phyloP scores from a whole-genome alignment of 2,888 invertebrate genomes.

The Coremacera marginata region DNA sequence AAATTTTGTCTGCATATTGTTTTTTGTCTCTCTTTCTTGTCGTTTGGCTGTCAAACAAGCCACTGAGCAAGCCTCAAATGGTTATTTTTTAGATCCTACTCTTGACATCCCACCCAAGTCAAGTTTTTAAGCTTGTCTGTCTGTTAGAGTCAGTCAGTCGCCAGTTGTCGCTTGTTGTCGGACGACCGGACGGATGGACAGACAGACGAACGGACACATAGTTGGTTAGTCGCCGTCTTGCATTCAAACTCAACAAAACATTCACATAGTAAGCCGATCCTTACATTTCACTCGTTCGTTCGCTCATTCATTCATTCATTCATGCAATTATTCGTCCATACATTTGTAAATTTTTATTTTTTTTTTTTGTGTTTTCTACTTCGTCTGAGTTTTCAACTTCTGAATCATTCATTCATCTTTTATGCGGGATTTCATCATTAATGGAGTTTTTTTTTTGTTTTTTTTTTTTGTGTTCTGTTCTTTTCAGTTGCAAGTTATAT shows the following conservation, averaged over 20 bases:
- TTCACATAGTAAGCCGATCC: not conserved
- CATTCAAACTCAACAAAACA: conserved; percentile 21
- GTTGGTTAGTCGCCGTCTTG: conserved; percentile 11
- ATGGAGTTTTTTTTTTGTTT: not conserved
- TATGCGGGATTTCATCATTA: conserved; percentile 9
- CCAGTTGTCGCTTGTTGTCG: not conserved
- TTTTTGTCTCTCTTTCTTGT: not conserved
- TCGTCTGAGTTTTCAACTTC: not conserved
- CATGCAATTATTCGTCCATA: not conserved
- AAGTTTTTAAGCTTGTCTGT: not conserved
- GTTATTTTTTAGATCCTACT: not conserved
- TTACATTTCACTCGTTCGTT: conserved; percentile 13
- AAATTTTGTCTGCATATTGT: not conserved
- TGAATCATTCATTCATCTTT: conserved; percentile 21
- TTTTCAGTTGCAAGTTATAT: conserved; percentile 10
- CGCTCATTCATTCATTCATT: conserved; percentile 11
- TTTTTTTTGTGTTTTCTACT: not conserved
- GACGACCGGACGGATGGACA: not conserved
- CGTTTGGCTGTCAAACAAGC: conserved; percentile 1
- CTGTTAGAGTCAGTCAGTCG: not conserved
- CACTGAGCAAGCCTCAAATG: not conserved
- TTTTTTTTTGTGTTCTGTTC: not conserved
- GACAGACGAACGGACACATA: not conserved
- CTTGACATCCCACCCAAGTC: conserved; percentile 6
- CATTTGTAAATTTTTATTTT: not conserved